A percentile compares a stretch with the other conserved stretches of the same genome.
Conservation (phyloP, 2,888 invertebrate genomes). For the Linyphia triangularis region DNA sequence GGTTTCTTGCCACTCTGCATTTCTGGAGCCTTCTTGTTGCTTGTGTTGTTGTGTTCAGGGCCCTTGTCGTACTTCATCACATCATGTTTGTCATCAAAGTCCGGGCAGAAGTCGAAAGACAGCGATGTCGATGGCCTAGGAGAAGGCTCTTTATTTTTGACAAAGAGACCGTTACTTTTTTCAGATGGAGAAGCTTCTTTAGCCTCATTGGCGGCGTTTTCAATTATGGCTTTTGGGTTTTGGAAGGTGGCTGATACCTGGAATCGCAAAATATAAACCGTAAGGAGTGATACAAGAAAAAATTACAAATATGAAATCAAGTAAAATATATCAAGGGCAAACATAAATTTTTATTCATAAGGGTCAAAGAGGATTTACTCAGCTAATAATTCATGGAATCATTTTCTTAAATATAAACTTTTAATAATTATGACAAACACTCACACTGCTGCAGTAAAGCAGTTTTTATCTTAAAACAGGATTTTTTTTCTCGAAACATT, state of each 20-base stretch:
- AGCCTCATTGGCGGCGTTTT: constrained; percentile 1
- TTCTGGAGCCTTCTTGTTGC: background rate
- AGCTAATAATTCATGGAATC: background rate
- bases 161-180: background rate
- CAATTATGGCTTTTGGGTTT: background rate
- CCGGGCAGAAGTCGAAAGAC: background rate
- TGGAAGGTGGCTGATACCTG: constrained; percentile 13
- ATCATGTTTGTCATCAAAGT: background rate
- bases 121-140: constrained; percentile 1
- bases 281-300: background rate
- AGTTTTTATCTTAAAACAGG: too few relatives aligned
- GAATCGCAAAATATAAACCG: too few relatives aligned
- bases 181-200: constrained; percentile 3
- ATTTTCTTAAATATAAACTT: background rate
- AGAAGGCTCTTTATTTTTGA: constrained; percentile 28
- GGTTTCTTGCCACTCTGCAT: background rate
- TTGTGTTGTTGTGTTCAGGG: background rate
- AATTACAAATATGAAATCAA: background rate
- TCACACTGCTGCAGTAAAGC: too few relatives aligned
- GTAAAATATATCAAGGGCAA: too few relatives aligned
- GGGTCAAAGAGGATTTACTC: too few relatives aligned
- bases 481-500: too few relatives aligned
- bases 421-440: too few relatives aligned
- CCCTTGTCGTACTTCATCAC: background rate
- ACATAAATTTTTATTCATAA: too few relatives aligned